phyloP scores from a whole-genome alignment of 2,797 vertebrate genomes.

The Sparus aurata region DNA sequence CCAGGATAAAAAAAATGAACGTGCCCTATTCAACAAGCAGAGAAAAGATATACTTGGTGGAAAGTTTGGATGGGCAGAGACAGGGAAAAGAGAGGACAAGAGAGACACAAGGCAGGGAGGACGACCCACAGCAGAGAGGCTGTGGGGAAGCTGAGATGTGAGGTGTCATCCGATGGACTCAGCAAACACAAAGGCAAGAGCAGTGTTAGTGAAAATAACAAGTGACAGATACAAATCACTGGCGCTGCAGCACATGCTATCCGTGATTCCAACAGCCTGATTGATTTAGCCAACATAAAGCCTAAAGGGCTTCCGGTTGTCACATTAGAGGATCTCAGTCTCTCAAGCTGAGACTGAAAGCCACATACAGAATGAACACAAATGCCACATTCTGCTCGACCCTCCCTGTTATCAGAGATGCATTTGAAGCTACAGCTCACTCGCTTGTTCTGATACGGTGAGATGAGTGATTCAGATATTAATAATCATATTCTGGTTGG shows the following conservation, averaged over 20 bases:
- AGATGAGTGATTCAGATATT: neutral
- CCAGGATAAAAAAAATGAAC: neutral
- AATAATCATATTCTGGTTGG: neutral
- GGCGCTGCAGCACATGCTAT: constrained; percentile 37
- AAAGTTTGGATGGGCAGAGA: neutral
- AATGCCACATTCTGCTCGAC: neutral
- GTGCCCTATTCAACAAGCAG: neutral
- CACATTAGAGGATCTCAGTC: constrained; percentile 31
- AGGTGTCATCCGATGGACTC: constrained; percentile 29
- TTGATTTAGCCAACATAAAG: constrained; percentile 59
- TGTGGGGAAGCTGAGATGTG: constrained; percentile 23
- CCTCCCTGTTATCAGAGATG: neutral
- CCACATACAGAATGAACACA: constrained; percentile 18
- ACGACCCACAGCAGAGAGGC: neutral
- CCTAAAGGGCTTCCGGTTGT: constrained; percentile 47
- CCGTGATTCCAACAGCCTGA: constrained; percentile 35
- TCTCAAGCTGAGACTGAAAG: constrained; percentile 41
- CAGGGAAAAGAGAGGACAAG: neutral
- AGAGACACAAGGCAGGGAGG: neutral
- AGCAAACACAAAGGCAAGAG: constrained; percentile 40
- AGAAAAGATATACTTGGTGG: neutral
- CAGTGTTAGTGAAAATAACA: constrained; percentile 64
- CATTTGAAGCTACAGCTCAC: neutral
- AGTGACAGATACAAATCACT: constrained; percentile 73
- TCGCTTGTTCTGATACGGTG: neutral